Evolutionary conservation across 2,113 vertebrate species (phyloP), one percentile per base, ranked within the genome.

Genomic region (Mobula hypostoma): DNA sequence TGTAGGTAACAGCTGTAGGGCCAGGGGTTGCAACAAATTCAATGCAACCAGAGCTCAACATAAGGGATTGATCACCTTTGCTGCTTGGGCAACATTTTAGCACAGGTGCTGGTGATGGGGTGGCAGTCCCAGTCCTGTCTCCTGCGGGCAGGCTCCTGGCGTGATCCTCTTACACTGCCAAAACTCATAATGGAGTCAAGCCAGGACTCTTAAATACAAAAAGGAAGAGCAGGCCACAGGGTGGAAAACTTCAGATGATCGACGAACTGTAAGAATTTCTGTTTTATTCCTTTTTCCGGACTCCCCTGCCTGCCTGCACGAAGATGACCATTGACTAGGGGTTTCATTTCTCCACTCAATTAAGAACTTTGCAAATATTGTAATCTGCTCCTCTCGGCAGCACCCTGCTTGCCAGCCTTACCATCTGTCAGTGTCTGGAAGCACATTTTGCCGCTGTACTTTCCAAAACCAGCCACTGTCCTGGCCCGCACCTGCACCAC

Each of bases 381-480:
- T 32, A 68, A 68, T 36, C 94, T 79, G 5, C 7, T 36, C 91
- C 61, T 94, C 94, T 74, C 94, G 95, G 95, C 94, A 12, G 95
- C 95, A 95, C 95, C 95, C 36, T 56, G 19, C 17, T 94, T 14
- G 29, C 48, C 32, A 94, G 95, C 94, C 98, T 98, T 97, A 99
- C 99, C 98, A 61, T 99, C 98, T 0, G 98, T 99, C 95, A 99
- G 97, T 0, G 98, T 99, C 97, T 99, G 99, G 98, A 99, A 99
- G 97, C 98, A 99, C 98, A 99, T 99, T 97, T 99, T 99, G 95
- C 98, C 98, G n/a, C 99, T 99, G 97, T 98, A 99, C 96, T 99
- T 99, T 96, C 99, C 99, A 0, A 99, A 99, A 95, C 98, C 99
- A 0, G 99, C 99, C 95, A 99, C 98, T 0, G 98, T 99, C 95